A percentile compares a stretch with the other conserved stretches of the same genome.
phyloP scores from a whole-genome alignment of 2,113 vertebrate genomes.

The Misgurnus anguillicaudatus region DNA sequence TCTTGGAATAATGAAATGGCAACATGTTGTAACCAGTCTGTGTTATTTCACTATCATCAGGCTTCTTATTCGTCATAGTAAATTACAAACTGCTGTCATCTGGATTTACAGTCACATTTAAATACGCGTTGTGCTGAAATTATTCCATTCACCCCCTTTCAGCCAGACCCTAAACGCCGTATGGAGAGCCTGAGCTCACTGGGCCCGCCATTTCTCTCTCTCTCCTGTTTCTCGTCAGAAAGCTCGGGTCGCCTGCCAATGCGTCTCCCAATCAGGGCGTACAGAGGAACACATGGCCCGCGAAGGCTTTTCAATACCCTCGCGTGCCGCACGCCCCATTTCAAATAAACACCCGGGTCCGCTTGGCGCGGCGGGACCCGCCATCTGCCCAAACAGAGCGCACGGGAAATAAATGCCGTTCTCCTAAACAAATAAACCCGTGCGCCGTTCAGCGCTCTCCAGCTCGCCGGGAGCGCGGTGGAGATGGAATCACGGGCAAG shows the following conservation, averaged over 20 bases:
- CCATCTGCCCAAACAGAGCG: conserved; percentile 63
- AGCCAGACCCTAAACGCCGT: conserved; percentile 25
- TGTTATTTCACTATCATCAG: conserved; percentile 10
- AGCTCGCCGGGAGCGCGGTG: conserved; percentile 12
- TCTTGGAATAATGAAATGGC: background rate
- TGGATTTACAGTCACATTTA: conserved; percentile 1
- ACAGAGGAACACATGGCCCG: conserved; percentile 51
- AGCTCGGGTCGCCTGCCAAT: conserved; percentile 49
- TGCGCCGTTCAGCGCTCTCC: conserved; percentile 29
- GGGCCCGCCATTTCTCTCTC: conserved; percentile 42
- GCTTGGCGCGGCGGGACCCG: conserved; percentile 48
- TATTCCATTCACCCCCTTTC: conserved; percentile 47
- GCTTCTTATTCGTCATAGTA: background rate
- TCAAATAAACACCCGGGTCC: conserved; percentile 63
- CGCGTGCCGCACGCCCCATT: conserved; percentile 58
- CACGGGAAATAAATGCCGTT: conserved; percentile 58
- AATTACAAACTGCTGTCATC: conserved; percentile 14
- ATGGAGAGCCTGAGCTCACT: conserved; percentile 25
- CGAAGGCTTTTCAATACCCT: conserved; percentile 43
- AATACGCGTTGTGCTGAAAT: conserved; percentile 42
- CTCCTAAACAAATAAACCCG: conserved; percentile 60
- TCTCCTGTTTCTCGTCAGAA: conserved; percentile 61
- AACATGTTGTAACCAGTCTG: background rate
- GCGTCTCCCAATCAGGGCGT: conserved; percentile 49
- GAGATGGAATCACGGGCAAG: conserved; percentile 29